phyloP scores from a whole-genome alignment of 1,140 invertebrate genomes.

The Bombus polaris region DNA sequence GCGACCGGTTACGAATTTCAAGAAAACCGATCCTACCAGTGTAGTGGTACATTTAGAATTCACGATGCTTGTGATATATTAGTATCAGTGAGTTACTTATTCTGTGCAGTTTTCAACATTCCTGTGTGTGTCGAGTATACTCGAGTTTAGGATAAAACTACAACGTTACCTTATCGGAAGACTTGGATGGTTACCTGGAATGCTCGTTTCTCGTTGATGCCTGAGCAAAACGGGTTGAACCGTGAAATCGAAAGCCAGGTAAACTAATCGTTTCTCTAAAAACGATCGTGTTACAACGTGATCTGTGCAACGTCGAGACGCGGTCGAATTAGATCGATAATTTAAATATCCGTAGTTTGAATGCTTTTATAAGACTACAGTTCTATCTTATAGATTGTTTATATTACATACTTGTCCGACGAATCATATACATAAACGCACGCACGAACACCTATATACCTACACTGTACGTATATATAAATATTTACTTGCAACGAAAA shows the following conservation, averaged over 20 bases:
- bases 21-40: not conserved
- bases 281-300: not conserved
- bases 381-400: not conserved
- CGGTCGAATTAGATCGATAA: not conserved
- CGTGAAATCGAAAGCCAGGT: not conserved
- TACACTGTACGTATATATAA: too few relatives aligned
- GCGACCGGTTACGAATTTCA: not conserved
- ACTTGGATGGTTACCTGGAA: conserved; percentile 2
- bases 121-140: not conserved
- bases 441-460: too few relatives aligned
- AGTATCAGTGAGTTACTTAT: not conserved
- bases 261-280: not conserved
- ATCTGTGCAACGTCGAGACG: not conserved
- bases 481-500: too few relatives aligned
- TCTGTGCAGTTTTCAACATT: not conserved
- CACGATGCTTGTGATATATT: not conserved
- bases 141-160: not conserved
- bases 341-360: not conserved
- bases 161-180: not conserved
- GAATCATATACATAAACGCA: too few relatives aligned
- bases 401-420: too few relatives aligned
- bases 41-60: not conserved
- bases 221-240: conserved; percentile 5
- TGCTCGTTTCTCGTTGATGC: not conserved
- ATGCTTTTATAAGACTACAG: not conserved